Evolutionary conservation across 2,888 invertebrate genomes (phyloP).

Genomic region (Lithodes maja): DNA sequence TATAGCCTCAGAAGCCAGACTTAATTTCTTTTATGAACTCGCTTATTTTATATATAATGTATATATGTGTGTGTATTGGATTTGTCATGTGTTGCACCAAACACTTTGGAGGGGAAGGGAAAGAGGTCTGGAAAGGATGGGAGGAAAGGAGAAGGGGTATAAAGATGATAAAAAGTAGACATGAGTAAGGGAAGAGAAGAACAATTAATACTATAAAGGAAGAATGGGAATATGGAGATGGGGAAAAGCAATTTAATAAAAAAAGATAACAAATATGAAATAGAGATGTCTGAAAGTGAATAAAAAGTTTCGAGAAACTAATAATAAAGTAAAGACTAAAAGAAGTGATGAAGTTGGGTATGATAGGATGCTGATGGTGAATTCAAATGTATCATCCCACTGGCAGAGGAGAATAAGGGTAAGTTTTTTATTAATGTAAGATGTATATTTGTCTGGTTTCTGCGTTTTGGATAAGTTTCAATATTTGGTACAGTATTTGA

Average conservation of each 20-base stretch:
- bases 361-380: not conserved
- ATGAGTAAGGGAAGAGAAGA: not conserved
- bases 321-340: too few relatives aligned
- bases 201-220: not conserved
- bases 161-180: too few relatives aligned
- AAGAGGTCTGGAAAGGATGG: too few relatives aligned
- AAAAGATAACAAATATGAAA: not conserved
- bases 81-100: too few relatives aligned
- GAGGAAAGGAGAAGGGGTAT: too few relatives aligned
- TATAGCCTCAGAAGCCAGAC: too few relatives aligned
- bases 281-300: not conserved
- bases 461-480: not conserved
- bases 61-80: too few relatives aligned
- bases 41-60: too few relatives aligned
- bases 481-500: not conserved
- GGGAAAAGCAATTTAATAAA: not conserved
- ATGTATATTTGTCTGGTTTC: constrained; percentile 37
- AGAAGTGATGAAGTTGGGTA: too few relatives aligned
- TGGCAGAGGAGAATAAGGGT: constrained; percentile 35
- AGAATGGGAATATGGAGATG: not conserved
- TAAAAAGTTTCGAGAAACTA: not conserved
- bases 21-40: too few relatives aligned
- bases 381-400: not conserved
- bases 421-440: constrained; percentile 17
- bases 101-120: too few relatives aligned